A percentile compares a stretch with the other conserved stretches of the same genome.
Evolutionary conservation across 2,888 invertebrate species (phyloP).

Genomic region (Chalcis sispes): DNA sequence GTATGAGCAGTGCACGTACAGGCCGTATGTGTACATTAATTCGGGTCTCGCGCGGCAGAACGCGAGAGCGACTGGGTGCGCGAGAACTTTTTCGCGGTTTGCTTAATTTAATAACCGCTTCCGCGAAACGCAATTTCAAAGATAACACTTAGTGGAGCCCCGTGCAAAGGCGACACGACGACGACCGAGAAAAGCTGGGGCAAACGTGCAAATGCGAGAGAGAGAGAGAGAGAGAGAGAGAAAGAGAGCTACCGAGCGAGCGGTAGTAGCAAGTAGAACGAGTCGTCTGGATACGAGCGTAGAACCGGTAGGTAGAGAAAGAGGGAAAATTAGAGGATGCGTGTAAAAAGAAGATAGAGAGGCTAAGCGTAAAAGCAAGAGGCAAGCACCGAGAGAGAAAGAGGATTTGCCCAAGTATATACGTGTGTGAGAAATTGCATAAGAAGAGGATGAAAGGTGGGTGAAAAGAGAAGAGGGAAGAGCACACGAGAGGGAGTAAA

Average conservation of each 20-base stretch:
- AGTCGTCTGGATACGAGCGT: not conserved
- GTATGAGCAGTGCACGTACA: not conserved
- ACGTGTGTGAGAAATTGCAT: constrained; percentile 43
- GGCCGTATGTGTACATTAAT: constrained; percentile 12
- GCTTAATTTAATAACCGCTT: constrained; percentile 71
- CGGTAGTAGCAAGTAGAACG: too few relatives aligned
- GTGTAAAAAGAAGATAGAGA: constrained; percentile 5
- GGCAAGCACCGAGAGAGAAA: not conserved
- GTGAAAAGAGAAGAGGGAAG: not conserved
- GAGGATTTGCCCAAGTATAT: not conserved
- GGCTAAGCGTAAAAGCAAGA: not conserved
- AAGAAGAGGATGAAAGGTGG: too few relatives aligned
- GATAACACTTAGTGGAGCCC: constrained; percentile 68
- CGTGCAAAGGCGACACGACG: constrained; percentile 37
- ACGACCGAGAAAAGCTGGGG: constrained; percentile 18
- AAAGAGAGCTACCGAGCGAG: too few relatives aligned
- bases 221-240: constrained; percentile 1
- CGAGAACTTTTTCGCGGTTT: constrained; percentile 60
- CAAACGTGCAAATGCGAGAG: not conserved
- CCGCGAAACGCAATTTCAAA: constrained; percentile 70
- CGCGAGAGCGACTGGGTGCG: too few relatives aligned
- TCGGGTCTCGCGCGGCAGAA: constrained; percentile 8
- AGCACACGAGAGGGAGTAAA: constrained; percentile 42
- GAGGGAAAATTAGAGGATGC: constrained; percentile 15
- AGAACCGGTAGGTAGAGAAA: too few relatives aligned